A percentile compares a stretch with the other conserved stretches of the same genome.
These are phyloP conservation scores for Bradypodion pumilum DNA, from an alignment of 2,797 vertebrate genomes.

Conservation along the genomic window DNA sequence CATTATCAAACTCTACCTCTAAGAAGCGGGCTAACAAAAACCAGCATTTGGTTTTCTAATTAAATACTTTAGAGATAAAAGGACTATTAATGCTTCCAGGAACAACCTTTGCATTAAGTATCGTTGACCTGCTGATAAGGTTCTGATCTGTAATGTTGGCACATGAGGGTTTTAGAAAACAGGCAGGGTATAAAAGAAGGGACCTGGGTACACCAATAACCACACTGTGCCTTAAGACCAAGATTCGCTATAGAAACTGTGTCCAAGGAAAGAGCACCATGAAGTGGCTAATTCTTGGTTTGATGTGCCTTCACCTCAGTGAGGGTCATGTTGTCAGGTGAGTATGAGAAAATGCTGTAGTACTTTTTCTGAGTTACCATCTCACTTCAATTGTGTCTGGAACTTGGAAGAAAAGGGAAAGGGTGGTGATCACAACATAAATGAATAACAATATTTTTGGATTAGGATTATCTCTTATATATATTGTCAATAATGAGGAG, in stretches of 20 bases:
- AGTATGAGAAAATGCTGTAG: not conserved
- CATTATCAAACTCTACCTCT: not conserved
- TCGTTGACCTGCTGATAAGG: not conserved
- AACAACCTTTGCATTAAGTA: not conserved
- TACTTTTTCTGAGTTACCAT: not conserved
- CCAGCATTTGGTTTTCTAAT: not conserved
- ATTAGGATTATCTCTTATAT: not conserved
- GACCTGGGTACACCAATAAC: not conserved
- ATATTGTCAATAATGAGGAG: not conserved
- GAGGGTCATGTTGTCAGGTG: slow-evolving; percentile 16
- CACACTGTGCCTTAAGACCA: not conserved
- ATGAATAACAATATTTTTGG: not conserved
- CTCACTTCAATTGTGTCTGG: not conserved
- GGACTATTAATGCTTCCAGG: not conserved
- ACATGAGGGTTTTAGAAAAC: not conserved
- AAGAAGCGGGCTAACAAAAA: slow-evolving; percentile 5
- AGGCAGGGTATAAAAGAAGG: not conserved
- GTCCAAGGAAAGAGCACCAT: not conserved
- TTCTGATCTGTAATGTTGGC: not conserved
- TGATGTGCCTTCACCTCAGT: slow-evolving; percentile 45
- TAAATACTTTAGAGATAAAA: not conserved
- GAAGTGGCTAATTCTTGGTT: slow-evolving; percentile 30
- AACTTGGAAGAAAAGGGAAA: not conserved
- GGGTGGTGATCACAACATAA: not conserved
- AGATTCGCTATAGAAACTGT: not conserved